A percentile compares a stretch with the other conserved stretches of the same genome.
phyloP scores from a whole-genome alignment of 2,113 vertebrate genomes.

The Vulpes ferrilata region DNA sequence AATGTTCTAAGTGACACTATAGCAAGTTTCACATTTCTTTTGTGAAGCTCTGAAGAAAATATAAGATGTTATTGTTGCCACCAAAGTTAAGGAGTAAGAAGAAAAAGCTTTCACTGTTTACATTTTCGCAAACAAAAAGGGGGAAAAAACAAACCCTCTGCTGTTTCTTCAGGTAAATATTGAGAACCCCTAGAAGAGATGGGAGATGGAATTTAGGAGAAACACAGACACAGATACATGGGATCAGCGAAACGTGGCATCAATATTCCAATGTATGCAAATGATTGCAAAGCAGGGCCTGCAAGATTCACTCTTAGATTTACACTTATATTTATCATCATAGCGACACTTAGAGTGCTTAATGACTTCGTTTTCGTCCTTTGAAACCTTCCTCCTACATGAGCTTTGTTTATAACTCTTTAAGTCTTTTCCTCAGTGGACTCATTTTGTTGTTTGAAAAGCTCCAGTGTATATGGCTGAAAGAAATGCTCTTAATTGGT shows the following conservation, averaged over 20 bases:
- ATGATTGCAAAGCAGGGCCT: neutral
- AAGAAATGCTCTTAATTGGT: slow-evolving; percentile 72
- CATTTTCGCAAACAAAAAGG: neutral
- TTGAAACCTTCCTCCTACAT: slow-evolving; percentile 61
- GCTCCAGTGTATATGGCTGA: slow-evolving; percentile 31
- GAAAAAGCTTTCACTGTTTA: neutral
- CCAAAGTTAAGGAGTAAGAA: neutral
- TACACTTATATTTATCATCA: slow-evolving; percentile 12
- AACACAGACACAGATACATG: neutral
- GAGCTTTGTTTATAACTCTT: slow-evolving; percentile 74
- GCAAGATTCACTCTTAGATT: neutral
- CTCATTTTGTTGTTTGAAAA: slow-evolving; percentile 79
- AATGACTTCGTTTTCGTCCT: slow-evolving; percentile 65
- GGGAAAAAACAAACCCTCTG: neutral
- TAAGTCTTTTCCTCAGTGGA: slow-evolving; percentile 63
- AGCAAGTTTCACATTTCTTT: neutral
- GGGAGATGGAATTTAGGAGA: neutral
- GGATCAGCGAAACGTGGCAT: neutral
- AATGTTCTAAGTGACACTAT: neutral
- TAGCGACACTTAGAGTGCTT: slow-evolving; percentile 27
- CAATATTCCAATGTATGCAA: neutral
- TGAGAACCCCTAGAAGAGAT: neutral
- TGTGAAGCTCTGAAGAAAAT: neutral
- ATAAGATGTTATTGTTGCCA: neutral
- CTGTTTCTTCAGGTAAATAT: neutral